Evolutionary conservation across 1,140 invertebrate genomes (phyloP).

Genomic region (Reticulitermes speratus): DNA sequence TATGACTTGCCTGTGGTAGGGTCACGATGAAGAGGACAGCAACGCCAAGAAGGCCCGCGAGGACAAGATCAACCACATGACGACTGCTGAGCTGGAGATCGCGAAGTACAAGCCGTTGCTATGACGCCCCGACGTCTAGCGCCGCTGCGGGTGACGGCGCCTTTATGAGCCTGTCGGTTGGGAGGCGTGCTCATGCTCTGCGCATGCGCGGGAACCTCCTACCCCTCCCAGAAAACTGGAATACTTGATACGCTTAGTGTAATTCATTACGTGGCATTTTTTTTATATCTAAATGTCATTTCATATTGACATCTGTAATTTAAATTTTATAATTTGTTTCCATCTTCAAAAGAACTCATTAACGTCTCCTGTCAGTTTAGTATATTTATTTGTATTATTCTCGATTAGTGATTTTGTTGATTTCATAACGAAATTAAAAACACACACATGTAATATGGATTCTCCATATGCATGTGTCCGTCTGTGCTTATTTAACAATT

Average conservation of each 20-base stretch:
- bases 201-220: not conserved
- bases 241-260: not conserved
- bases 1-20: not conserved
- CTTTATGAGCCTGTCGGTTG: not conserved
- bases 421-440: no score
- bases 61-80: not conserved
- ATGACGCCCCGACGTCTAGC: constrained; percentile 6
- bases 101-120: not conserved
- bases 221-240: not conserved
- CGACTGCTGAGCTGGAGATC: not conserved
- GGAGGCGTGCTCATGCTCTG: not conserved
- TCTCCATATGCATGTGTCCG: no score
- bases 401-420: not conserved
- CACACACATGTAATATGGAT: no score
- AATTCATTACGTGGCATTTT: no score
- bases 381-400: not conserved
- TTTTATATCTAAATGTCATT: not conserved
- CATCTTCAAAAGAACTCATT: not conserved
- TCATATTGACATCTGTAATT: not conserved
- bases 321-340: not conserved
- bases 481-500: no score
- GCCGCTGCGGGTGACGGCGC: not conserved
- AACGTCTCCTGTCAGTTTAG: not conserved
- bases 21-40: not conserved
- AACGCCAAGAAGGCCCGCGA: not conserved